Evolutionary conservation across 1,140 invertebrate species (phyloP).

Genomic region (Dryas iulia): DNA sequence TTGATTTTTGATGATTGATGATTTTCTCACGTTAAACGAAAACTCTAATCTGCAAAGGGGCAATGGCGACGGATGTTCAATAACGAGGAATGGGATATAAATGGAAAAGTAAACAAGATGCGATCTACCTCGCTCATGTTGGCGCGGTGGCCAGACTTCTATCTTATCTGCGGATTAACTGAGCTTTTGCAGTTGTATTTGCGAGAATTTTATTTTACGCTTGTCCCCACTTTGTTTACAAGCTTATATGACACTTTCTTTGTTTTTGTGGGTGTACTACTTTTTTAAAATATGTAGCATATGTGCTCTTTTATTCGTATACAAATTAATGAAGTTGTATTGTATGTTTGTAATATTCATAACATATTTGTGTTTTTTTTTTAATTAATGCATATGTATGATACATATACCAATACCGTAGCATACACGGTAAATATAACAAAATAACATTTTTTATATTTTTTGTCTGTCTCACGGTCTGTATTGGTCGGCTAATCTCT

Average conservation of each 20-base stretch:
- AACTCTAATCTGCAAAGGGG: conserved; percentile 39
- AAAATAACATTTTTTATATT: too few relatives aligned
- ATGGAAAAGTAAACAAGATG: conserved; percentile 48
- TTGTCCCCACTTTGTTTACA: not conserved
- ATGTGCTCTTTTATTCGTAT: not conserved
- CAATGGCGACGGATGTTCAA: conserved; percentile 31
- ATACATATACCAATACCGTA: too few relatives aligned
- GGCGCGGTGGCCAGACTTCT: not conserved
- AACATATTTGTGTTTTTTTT: too few relatives aligned
- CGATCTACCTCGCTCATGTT: conserved; percentile 15
- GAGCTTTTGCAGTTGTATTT: not conserved
- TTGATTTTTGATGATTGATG: not conserved
- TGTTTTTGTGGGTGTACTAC: not conserved
- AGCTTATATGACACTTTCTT: not conserved
- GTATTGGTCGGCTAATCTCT: too few relatives aligned
- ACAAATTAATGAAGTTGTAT: too few relatives aligned
- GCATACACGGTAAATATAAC: too few relatives aligned
- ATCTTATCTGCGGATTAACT: not conserved
- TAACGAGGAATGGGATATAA: conserved; percentile 45
- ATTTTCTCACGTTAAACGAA: not conserved
- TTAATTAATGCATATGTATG: too few relatives aligned
- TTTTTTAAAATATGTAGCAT: not conserved
- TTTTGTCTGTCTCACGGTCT: too few relatives aligned
- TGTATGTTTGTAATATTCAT: too few relatives aligned
- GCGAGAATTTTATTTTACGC: not conserved